Evolutionary conservation across 2,113 vertebrate species (phyloP), one percentile per base, ranked within the genome.

Genomic region (Triplophysa siluroides): DNA sequence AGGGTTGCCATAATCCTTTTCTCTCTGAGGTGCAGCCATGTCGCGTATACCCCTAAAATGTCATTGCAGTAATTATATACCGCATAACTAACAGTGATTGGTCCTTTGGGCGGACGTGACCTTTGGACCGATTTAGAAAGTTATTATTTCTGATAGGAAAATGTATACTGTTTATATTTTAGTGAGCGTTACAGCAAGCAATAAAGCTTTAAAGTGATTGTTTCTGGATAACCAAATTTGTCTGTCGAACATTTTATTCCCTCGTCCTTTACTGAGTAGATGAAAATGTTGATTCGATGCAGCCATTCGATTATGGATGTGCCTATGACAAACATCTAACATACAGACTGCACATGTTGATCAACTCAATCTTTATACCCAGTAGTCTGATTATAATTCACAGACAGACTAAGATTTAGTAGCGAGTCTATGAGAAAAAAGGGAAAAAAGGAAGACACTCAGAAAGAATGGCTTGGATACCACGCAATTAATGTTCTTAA

Each of bases 1-100:
- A 62, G 58, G 72, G 72, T 62, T 56, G 72, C 54, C 29, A 74
- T 74, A 62, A 74, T 74, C n/a, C 62, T 60, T 74, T 74, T 74
- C 71, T 62, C n/a, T 73, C 52, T 38, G 56, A 74, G 4, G n/a
- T 62, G 72, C 56, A 74, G 21, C 56, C n/a, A 62, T 62, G n/a
- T 43, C 29, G 0, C 0, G 72, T 45, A 47, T 24, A 26, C 23
- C 43, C 72, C 58, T 75, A 26, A 75, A 61, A 75, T 62, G 14
- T 13, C 33, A 75, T 18, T 19, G 58, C 41, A 73, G n/a, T 41
- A 60, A 60, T 73, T 73, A 43, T 73, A 60, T 52, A n/a, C 18
- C 33, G 33, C 41, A 41, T 43, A 60, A 60, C 11, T 41, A 43
- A 41, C 70, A 73, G 52, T 23, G n/a, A 60, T 23, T 73, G 26